Evolutionary conservation across 2,797 vertebrate genomes (phyloP).

Genomic region (Sciurus vulgaris): DNA sequence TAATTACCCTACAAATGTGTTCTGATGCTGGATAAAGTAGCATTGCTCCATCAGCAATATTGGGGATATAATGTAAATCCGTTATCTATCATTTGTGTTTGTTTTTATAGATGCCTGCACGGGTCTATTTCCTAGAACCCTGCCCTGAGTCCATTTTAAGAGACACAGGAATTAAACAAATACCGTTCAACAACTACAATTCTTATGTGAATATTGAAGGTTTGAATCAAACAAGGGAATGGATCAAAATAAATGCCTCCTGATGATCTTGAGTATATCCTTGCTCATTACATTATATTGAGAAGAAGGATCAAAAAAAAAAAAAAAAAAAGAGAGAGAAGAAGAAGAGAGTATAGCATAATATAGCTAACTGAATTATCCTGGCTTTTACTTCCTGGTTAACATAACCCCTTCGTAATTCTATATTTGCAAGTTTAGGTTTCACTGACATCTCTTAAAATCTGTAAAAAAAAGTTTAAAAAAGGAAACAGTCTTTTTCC

Average conservation of each 20-base stretch:
- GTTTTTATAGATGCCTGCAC: background rate
- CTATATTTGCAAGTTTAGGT: slow-evolving; percentile 8
- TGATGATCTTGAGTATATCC: background rate
- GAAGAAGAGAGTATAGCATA: background rate
- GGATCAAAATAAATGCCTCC: background rate
- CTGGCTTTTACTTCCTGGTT: background rate
- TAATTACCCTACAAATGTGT: background rate
- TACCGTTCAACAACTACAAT: background rate
- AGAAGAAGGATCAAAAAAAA: background rate
- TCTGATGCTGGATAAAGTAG: background rate
- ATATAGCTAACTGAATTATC: background rate
- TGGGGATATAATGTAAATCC: background rate
- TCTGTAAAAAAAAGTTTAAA: slow-evolving; percentile 11
- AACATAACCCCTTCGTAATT: slow-evolving; percentile 36
- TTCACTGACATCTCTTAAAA: slow-evolving; percentile 51
- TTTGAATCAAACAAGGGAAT: background rate
- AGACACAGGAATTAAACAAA: slow-evolving; percentile 32
- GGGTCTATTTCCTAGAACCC: background rate
- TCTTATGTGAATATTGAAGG: background rate
- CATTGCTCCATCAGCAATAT: background rate
- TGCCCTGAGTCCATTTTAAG: background rate
- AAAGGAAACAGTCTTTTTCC: background rate
- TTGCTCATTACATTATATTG: background rate
- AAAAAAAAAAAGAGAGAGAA: background rate
- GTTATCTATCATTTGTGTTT: background rate